These are phyloP conservation scores for Callipepla californica DNA, from an alignment of 2,113 vertebrate species.

Conservation along the genomic window DNA sequence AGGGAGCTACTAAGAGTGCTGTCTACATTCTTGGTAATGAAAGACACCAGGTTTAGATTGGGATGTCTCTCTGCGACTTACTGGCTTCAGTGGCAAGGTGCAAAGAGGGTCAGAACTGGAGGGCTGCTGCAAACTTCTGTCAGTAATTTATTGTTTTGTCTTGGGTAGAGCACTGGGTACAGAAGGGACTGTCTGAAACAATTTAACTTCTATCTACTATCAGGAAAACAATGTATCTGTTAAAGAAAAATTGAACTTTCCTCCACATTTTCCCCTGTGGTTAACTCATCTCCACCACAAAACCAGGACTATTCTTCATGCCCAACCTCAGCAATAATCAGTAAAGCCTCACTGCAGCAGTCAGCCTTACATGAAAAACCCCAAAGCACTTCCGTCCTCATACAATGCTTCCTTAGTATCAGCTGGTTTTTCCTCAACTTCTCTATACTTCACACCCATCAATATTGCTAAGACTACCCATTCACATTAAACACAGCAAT, in stretches of 20 bases:
- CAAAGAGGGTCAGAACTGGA: not conserved
- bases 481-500: not conserved
- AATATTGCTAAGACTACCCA: not conserved
- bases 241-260: conserved; percentile 16
- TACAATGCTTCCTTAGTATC: not conserved
- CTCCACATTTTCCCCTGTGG: not conserved
- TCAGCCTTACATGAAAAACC: not conserved
- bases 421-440: not conserved
- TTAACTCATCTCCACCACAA: not conserved
- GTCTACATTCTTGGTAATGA: not conserved
- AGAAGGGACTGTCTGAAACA: conserved; percentile 45
- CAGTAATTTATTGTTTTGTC: not conserved
- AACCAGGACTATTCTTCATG: not conserved
- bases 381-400: not conserved
- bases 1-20: not conserved
- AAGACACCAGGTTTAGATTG: not conserved
- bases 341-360: not conserved
- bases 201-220: not conserved
- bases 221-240: not conserved
- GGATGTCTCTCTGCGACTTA: not conserved
- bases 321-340: not conserved
- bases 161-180: not conserved
- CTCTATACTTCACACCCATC: not conserved
- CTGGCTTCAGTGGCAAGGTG: not conserved
- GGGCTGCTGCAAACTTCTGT: not conserved